Percentiles rank a stretch among this genome's conserved stretches.
phyloP scores from a whole-genome alignment of 35 echinoderm and acorn worm species.

The Ophioderma brevispina region DNA sequence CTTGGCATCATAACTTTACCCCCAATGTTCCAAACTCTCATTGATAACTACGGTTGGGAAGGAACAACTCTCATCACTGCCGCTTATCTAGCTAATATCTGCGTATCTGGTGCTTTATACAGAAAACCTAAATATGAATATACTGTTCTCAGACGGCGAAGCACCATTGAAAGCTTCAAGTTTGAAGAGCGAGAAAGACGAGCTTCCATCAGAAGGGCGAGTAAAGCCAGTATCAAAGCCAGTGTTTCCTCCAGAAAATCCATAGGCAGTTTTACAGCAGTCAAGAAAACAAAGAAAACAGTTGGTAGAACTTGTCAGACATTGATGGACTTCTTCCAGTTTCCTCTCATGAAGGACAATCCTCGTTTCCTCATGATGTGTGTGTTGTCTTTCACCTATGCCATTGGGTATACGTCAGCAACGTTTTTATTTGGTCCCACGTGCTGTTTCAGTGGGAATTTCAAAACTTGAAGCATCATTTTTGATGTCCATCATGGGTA shows the following conservation, averaged over 20 bases:
- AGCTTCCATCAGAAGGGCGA: not conserved
- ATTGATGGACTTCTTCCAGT: not conserved
- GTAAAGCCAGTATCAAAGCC: not conserved
- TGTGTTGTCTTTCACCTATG: not conserved
- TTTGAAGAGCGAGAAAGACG: not conserved
- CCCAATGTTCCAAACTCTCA: conserved; percentile 6
- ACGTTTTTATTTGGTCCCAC: not conserved
- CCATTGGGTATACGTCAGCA: not conserved
- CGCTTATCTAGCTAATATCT: conserved; percentile 13
- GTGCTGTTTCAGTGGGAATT: not conserved
- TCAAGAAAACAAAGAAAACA: not conserved
- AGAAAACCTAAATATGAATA: conserved; percentile 2
- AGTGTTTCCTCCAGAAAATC: not conserved
- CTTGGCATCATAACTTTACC: conserved; percentile 20
- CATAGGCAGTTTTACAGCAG: not conserved
- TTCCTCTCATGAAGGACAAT: not conserved
- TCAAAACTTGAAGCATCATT: not conserved
- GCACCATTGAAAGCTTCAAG: conserved; percentile 2
- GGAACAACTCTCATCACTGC: conserved; percentile 31
- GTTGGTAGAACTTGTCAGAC: not conserved
- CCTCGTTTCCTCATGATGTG: conserved; percentile 1
- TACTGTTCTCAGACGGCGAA: not conserved
- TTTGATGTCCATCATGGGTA: not conserved
- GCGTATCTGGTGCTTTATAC: conserved; percentile 25
- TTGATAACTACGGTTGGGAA: conserved; percentile 34